A percentile compares a stretch with the other conserved stretches of the same genome.
phyloP scores from a whole-genome alignment of 2,113 vertebrate genomes.

The Junco hyemalis region DNA sequence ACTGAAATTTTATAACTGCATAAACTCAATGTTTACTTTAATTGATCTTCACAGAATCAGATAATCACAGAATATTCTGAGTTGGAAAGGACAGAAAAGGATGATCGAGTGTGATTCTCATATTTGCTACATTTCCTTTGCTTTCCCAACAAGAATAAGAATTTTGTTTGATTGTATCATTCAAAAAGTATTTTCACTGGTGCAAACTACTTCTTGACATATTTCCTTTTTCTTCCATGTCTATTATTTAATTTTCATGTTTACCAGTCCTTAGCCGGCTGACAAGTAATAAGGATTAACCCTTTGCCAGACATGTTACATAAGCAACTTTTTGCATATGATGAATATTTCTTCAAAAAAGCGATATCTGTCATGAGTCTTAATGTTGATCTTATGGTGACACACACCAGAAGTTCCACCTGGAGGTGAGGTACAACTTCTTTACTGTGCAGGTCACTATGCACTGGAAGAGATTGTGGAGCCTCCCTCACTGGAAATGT shows the following conservation, averaged over 20 bases:
- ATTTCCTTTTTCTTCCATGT: background rate
- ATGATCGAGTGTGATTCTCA: rapidly evolving
- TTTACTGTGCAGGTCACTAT: background rate
- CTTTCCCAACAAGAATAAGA: background rate
- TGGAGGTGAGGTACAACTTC: background rate
- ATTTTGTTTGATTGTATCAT: background rate
- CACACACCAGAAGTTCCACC: background rate
- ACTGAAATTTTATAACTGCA: background rate
- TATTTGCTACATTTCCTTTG: background rate
- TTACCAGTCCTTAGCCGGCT: background rate
- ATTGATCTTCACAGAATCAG: background rate
- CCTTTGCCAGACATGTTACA: background rate
- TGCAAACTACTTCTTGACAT: background rate
- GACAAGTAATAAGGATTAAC: background rate
- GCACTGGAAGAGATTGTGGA: background rate
- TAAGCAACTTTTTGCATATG: background rate
- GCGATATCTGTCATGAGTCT: rapidly evolving
- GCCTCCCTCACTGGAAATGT: background rate
- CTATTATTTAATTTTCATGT: background rate
- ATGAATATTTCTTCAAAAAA: background rate
- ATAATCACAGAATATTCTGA: background rate
- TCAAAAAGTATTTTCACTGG: background rate
- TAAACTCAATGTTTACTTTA: background rate
- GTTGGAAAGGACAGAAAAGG: background rate
- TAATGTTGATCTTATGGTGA: background rate